Percentiles rank a stretch among this genome's conserved stretches.
Evolutionary conservation across 2,888 invertebrate species (phyloP).

Genomic region (Lithodes maja): DNA sequence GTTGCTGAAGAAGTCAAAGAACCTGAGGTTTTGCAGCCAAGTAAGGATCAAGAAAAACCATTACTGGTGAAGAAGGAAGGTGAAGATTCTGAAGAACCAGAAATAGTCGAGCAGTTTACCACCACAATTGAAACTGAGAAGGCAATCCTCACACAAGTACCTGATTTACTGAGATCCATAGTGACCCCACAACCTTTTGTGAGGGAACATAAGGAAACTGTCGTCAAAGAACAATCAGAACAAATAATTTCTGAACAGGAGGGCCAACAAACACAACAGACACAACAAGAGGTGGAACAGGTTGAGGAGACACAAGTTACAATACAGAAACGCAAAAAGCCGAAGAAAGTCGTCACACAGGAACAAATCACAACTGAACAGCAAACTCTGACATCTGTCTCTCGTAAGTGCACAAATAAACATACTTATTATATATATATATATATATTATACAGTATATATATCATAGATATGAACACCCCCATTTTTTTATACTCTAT

Average conservation of each 20-base stretch:
- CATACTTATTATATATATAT: background rate
- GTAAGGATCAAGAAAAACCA: slow-evolving; percentile 21
- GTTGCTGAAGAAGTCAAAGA: slow-evolving; percentile 41
- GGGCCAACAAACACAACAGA: background rate
- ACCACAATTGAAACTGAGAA: slow-evolving; percentile 31
- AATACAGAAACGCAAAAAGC: slow-evolving; percentile 40
- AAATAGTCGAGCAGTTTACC: slow-evolving; percentile 32
- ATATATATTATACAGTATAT: background rate
- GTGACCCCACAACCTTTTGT: slow-evolving; percentile 32
- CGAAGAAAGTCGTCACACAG: slow-evolving; percentile 53
- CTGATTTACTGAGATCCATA: slow-evolving; percentile 24
- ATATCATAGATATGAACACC: background rate
- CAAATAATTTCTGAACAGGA: slow-evolving; percentile 1
- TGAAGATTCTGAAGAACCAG: slow-evolving; percentile 30
- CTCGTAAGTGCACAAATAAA: slow-evolving; percentile 49
- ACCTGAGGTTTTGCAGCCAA: slow-evolving; percentile 22
- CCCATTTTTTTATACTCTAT: background rate
- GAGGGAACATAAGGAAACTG: slow-evolving; percentile 4
- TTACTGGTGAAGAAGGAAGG: slow-evolving; percentile 46
- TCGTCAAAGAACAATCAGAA: slow-evolving; percentile 16
- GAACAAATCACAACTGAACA: slow-evolving; percentile 52
- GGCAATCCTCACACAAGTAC: slow-evolving; percentile 28
- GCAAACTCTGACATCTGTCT: slow-evolving; percentile 18
- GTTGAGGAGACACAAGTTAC: slow-evolving; percentile 13
- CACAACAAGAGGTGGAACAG: background rate